Percentiles rank a stretch among this genome's conserved stretches.
phyloP scores from a whole-genome alignment of 2,888 invertebrate species.

The Autographa pulchrina region DNA sequence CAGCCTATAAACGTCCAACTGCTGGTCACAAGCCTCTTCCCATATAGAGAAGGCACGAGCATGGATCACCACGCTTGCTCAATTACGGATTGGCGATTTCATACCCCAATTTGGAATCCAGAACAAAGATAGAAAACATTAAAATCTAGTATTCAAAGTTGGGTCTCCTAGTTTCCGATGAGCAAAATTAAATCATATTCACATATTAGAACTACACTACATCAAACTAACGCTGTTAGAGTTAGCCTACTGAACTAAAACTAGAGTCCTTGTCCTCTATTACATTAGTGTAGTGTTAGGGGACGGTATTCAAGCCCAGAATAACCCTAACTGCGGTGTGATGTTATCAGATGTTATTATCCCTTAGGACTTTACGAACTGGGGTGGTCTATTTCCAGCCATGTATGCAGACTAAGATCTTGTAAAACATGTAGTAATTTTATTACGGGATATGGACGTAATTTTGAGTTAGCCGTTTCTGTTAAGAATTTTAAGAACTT shows the following conservation, averaged over 20 bases:
- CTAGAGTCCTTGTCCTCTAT: slow-evolving; percentile 1
- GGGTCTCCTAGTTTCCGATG: too few species aligned
- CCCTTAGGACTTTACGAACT: slow-evolving; percentile 20
- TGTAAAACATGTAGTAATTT: slow-evolving; percentile 4
- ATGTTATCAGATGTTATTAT: slow-evolving; percentile 45
- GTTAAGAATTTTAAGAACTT: background rate
- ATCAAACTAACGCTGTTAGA: background rate
- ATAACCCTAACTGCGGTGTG: slow-evolving; percentile 31
- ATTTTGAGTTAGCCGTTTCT: background rate
- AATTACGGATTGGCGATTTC: too few species aligned
- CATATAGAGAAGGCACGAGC: too few species aligned
- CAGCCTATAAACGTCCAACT: too few species aligned
- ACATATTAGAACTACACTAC: too few species aligned
- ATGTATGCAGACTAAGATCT: slow-evolving; percentile 1
- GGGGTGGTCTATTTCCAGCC: slow-evolving; percentile 12
- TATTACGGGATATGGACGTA: background rate
- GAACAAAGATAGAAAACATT: too few species aligned
- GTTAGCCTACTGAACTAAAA: background rate
- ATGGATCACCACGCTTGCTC: too few species aligned
- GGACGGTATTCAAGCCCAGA: slow-evolving; percentile 6
- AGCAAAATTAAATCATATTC: too few species aligned
- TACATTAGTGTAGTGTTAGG: background rate
- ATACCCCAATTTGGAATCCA: too few species aligned
- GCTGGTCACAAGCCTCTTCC: too few species aligned
- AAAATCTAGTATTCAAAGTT: too few species aligned